These are phyloP conservation scores for Rhinolophus sinicus DNA, from an alignment of 2,113 vertebrate species.

Conservation along the genomic window DNA sequence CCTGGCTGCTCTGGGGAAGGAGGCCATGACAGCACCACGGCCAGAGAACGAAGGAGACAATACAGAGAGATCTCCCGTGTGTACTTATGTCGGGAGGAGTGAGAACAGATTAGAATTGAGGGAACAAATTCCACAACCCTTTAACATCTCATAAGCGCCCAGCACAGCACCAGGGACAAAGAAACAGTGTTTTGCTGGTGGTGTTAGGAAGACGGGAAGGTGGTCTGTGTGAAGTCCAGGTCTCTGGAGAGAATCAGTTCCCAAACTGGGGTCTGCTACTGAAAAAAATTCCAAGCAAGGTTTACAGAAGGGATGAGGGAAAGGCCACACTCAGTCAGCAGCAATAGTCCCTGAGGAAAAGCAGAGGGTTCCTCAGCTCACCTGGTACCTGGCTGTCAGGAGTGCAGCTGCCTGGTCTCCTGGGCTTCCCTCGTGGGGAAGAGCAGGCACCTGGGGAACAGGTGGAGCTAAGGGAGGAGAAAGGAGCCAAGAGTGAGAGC, in stretches of 20 bases:
- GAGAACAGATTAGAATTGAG: constrained; percentile 36
- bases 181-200: constrained; percentile 12
- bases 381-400: constrained; percentile 80
- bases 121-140: constrained; percentile 24
- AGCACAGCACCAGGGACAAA: background rate
- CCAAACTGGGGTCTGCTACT: constrained; percentile 40
- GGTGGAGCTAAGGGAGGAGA: constrained; percentile 79
- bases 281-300: constrained; percentile 56
- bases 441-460: constrained; percentile 79
- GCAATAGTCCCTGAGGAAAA: constrained; percentile 68
- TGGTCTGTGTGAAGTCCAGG: constrained; percentile 19
- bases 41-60: constrained; percentile 50
- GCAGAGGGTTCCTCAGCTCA: constrained; percentile 78
- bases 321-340: constrained; percentile 58
- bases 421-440: constrained; percentile 79
- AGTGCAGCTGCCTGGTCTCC: constrained; percentile 81
- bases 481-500: constrained; percentile 80
- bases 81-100: constrained; percentile 23
- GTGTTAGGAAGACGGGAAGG: constrained; percentile 2
- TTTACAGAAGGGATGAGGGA: constrained; percentile 34
- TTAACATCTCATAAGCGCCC: constrained; percentile 1
- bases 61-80: background rate
- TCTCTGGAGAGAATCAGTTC: constrained; percentile 48
- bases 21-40: background rate
- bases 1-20: constrained; percentile 72